Conservation (phyloP, 2,113 vertebrate genomes). For the Lasiurus borealis region DNA sequence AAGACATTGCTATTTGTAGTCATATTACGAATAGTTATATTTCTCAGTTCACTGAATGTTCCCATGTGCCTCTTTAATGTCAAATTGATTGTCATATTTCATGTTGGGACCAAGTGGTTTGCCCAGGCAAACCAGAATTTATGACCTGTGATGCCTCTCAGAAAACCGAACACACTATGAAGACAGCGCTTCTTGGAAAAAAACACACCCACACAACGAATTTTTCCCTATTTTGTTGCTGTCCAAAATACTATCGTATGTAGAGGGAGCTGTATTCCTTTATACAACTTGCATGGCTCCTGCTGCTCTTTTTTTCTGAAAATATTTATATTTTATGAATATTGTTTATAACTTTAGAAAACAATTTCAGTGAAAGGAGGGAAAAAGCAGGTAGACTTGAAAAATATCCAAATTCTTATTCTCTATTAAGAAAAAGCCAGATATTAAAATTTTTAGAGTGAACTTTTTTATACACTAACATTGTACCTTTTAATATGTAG, state of each 20-base stretch:
- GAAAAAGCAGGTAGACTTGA: constrained; percentile 42
- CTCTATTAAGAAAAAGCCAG: constrained; percentile 61
- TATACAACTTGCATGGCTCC: constrained; percentile 57
- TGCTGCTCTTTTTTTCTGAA: constrained; percentile 60
- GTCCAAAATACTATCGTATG: constrained; percentile 52
- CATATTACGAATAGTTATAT: constrained; percentile 73
- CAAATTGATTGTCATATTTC: constrained; percentile 83
- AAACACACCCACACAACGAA: background rate
- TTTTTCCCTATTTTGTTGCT: constrained; percentile 54
- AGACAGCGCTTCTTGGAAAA: constrained; percentile 58
- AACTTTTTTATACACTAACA: constrained; percentile 62
- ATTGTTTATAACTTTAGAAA: constrained; percentile 56
- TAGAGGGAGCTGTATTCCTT: constrained; percentile 64
- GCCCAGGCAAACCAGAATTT: constrained; percentile 76
- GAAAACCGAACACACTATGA: constrained; percentile 76
- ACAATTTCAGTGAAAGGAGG: constrained; percentile 43
- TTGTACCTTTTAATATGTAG: constrained; percentile 58
- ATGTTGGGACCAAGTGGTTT: constrained; percentile 83
- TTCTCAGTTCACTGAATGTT: constrained; percentile 79
- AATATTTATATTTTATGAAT: constrained; percentile 69
- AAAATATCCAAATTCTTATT: constrained; percentile 54
- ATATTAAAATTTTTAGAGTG: constrained; percentile 66
- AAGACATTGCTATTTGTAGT: constrained; percentile 63
- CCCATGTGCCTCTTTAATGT: constrained; percentile 81
- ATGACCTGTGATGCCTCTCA: constrained; percentile 77